These are phyloP conservation scores for Leptothorax acervorum DNA, from an alignment of 2,888 invertebrate genomes.

Conservation along the genomic window DNA sequence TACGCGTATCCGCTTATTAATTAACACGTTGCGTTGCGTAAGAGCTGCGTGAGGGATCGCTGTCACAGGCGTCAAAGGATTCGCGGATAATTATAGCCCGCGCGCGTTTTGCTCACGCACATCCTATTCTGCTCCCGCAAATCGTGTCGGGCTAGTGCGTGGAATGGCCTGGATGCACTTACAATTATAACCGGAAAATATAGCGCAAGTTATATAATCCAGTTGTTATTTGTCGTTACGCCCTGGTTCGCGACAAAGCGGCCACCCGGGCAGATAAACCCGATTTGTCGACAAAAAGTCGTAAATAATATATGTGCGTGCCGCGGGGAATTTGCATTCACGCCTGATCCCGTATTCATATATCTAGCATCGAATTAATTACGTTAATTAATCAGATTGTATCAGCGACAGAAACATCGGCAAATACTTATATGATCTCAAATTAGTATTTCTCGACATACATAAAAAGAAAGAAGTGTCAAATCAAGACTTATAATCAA, in stretches of 20 bases:
- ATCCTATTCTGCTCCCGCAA: neutral
- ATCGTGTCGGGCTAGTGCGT: neutral
- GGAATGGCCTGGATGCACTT: neutral
- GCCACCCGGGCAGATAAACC: neutral
- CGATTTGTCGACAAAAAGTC: neutral
- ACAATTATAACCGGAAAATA: neutral
- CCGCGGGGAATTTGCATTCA: neutral
- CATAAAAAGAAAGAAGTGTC: too few relatives aligned
- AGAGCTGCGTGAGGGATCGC: neutral
- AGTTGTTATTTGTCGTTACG: slow-evolving; percentile 12
- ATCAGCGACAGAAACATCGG: neutral
- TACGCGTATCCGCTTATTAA: slow-evolving; percentile 21
- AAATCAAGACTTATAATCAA: too few relatives aligned
- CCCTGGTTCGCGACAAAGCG: neutral
- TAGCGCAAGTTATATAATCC: neutral
- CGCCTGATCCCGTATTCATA: neutral
- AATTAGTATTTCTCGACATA: too few relatives aligned
- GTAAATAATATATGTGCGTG: neutral
- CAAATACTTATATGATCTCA: neutral
- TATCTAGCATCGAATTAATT: neutral
- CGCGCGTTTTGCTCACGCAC: neutral
- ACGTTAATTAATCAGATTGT: neutral
- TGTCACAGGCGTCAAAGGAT: neutral
- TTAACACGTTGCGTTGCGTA: slow-evolving; percentile 34
- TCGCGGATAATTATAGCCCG: neutral